Evolutionary conservation across 2,888 invertebrate genomes (phyloP), one percentile per base, ranked within the genome.

Genomic region (Leucophenga montana): DNA sequence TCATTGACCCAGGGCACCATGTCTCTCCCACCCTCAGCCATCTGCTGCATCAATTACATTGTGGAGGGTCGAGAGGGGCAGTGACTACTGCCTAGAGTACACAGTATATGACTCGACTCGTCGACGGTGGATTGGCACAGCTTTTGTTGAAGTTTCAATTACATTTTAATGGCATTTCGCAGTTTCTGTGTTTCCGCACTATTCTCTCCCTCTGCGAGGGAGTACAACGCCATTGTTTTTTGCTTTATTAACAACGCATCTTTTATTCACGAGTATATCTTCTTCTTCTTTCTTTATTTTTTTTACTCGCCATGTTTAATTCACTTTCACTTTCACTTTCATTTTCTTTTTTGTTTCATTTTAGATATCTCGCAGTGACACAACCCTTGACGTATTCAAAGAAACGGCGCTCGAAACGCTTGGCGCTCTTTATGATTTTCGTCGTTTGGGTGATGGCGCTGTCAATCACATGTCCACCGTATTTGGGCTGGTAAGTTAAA

Each of bases 381-480:
- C 94, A 96, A 84, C 98, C 98, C 0, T 89, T 98, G 78, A 95
- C 95, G 73, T 98, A 98, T 90, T 96, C 97, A 65, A 92, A 95
- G 84, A 92, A 96, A 84, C 91, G 97, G 84, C 92, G 97, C 61
- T 95, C 95, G 5, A 95, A 95, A 89, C 92, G 95, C 75, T 89
- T 96, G 74, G 97, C 96, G 0, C 91, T 95, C 64, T 90, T 95
- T n/a, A 95, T 97, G 94, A 96, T 97, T 75, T 91, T 95, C 65
- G 92, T 94, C 62, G 97, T 97, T 0, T 98, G 98, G 98, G 90
- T 95, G 16, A 91, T 95, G 31, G 96, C 97, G 8, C 93, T 96
- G 54, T 91, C 95, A 53, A 97, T 98, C 75, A 97, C 97, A 22
- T 96, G 97, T 78, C 98, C 98, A 1, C 97, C 97, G 0, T 94